Evolutionary conservation across 23 tunicate species (phyloP).

Genomic region (Halocynthia aurantium): DNA sequence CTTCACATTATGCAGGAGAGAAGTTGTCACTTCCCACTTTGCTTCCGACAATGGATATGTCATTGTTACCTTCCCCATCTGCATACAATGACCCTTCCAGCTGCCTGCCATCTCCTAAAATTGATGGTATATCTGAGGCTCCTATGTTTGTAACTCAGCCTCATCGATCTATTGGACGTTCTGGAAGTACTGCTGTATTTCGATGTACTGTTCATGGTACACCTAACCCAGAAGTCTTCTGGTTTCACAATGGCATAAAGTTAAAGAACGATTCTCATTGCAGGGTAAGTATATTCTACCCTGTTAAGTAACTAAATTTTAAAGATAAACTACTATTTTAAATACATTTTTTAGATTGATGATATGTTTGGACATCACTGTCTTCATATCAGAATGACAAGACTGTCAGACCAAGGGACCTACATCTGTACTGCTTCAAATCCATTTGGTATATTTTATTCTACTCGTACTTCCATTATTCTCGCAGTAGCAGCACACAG

Average conservation of each 20-base stretch:
- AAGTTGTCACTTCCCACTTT: too few relatives aligned
- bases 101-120: slow-evolving; percentile 12
- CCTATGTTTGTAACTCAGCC: slow-evolving; percentile 56
- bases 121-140: neutral
- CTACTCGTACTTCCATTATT: neutral
- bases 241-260: neutral
- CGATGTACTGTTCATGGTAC: slow-evolving; percentile 45
- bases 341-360: slow-evolving; percentile 17
- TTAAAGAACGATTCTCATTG: neutral
- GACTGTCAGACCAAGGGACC: slow-evolving; percentile 20
- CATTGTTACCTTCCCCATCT: too few relatives aligned
- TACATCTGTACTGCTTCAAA: slow-evolving; percentile 49
- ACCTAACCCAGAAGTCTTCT: slow-evolving; percentile 30
- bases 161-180: slow-evolving; percentile 20
- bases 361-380: slow-evolving; percentile 38
- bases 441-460: slow-evolving; percentile 15
- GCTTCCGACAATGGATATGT: too few relatives aligned
- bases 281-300: neutral
- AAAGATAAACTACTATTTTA: neutral
- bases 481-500: neutral
- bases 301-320: neutral
- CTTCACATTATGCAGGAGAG: too few relatives aligned
- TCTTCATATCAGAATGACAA: slow-evolving; percentile 21
- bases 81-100: neutral
- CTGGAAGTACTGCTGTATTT: slow-evolving; percentile 28